Evolutionary conservation across 2,888 invertebrate species (phyloP), one percentile per base, ranked within the genome.

Genomic region (Chironomus tentans): DNA sequence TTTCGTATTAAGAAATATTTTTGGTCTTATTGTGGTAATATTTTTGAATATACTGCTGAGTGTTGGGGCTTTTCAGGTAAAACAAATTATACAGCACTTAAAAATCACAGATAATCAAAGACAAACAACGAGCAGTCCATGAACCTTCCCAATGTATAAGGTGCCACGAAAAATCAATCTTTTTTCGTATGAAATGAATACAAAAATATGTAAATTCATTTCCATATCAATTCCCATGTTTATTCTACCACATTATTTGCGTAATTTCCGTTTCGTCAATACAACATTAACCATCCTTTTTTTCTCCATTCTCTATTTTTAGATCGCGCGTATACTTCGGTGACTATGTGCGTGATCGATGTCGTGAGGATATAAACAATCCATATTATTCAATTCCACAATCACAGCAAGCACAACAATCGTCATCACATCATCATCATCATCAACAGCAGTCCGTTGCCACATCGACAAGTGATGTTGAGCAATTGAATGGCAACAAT

Each of bases 281-380:
- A 28, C 21, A 69, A 38, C 56, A 46, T 76, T 38, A 38, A 38
- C 38, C 38, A 38, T 38, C 38, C 38, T 38, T 38, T 28, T 38
- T 46, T 47, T n/a, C n/a, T 56, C 47, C 2, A 56, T 10, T 50
- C 61, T 22, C 38, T 62, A 46, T 65, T 78, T 78, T 12, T 74
- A 84, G 84, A 78, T 82, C 84, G 76, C 83, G 83, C 65, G 78
- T 83, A 77, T 83, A 81, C 79, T 83, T 83, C 78, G 80, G 81
- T 62, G 83, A 84, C 78, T 82, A 80, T 76, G 73, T 78, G n/a
- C 77, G 78, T 48, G 79, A 79, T 73, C 81, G 82, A 79, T 82
- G 82, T 77, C 82, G 82, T 22, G 83, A 84, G 75, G 83, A 83
- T 78, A 68, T 74, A 7, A 68, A 47, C 65, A 74, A 74, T 61